These are phyloP conservation scores for Adineta ricciae DNA, from an alignment of 2,888 invertebrate species.

Conservation along the genomic window DNA sequence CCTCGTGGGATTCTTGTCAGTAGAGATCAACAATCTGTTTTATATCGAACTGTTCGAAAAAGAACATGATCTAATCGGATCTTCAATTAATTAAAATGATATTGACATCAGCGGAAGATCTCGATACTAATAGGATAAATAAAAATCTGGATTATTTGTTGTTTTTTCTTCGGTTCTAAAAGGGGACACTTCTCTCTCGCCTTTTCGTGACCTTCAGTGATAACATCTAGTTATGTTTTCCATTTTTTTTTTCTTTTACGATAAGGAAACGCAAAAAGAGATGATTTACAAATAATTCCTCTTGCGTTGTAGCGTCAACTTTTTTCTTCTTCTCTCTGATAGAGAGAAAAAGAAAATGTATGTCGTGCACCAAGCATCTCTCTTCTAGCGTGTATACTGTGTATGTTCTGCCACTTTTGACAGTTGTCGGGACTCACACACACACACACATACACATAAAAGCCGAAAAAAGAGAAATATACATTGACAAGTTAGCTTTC, in stretches of 20 bases:
- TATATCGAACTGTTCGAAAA: neutral
- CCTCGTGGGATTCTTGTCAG: neutral
- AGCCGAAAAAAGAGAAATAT: neutral
- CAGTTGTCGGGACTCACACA: neutral
- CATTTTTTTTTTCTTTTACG: neutral
- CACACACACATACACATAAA: neutral
- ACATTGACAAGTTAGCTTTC: neutral
- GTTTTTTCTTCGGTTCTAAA: neutral
- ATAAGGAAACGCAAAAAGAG: neutral
- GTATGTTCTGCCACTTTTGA: neutral
- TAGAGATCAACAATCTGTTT: neutral
- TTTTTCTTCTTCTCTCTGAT: neutral
- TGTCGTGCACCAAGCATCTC: neutral
- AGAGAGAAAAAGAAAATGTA: neutral
- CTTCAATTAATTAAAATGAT: neutral
- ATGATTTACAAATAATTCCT: constrained; percentile 1
- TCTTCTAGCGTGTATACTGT: neutral
- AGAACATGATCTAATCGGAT: neutral
- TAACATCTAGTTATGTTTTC: neutral
- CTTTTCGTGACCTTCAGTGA: neutral
- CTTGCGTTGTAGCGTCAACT: neutral
- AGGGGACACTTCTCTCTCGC: neutral
- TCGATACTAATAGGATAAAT: neutral
- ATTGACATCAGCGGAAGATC: neutral
- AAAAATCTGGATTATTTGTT: neutral